Evolutionary conservation across 2,113 vertebrate genomes (phyloP).

Genomic region (Chlorocebus sabaeus): DNA sequence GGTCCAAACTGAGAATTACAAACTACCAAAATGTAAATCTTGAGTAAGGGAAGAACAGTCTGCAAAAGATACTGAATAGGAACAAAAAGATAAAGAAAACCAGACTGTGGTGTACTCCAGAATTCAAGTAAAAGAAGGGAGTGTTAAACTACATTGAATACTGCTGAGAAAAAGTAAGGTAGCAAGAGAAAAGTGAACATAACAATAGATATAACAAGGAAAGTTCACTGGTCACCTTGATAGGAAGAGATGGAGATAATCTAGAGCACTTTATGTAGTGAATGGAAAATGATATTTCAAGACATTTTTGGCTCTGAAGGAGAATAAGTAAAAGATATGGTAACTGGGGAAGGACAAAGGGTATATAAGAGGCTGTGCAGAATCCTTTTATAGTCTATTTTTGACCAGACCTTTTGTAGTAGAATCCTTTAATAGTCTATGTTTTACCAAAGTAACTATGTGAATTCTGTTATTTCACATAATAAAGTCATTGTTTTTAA

Average conservation of each 20-base stretch:
- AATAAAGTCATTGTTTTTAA: neutral
- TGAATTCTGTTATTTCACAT: conserved; percentile 12
- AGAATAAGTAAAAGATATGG: neutral
- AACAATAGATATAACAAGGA: neutral
- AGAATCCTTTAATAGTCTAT: neutral
- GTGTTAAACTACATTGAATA: neutral
- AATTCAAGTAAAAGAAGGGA: neutral
- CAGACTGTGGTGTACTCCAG: neutral
- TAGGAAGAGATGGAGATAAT: neutral
- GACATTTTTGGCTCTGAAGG: neutral
- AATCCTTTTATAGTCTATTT: neutral
- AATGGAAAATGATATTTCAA: neutral
- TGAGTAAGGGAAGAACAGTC: neutral
- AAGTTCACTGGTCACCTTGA: neutral
- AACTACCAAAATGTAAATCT: neutral
- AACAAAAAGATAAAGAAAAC: neutral
- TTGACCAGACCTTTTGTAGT: neutral
- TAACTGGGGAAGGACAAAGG: neutral
- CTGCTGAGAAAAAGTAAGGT: neutral
- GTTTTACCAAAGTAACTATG: neutral
- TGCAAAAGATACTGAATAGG: neutral
- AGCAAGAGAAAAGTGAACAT: neutral
- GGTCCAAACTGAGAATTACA: neutral
- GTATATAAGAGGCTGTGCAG: neutral
- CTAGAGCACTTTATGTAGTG: neutral